Evolutionary conservation across 1,140 invertebrate genomes (phyloP).

Genomic region (Sycobia sp.): DNA sequence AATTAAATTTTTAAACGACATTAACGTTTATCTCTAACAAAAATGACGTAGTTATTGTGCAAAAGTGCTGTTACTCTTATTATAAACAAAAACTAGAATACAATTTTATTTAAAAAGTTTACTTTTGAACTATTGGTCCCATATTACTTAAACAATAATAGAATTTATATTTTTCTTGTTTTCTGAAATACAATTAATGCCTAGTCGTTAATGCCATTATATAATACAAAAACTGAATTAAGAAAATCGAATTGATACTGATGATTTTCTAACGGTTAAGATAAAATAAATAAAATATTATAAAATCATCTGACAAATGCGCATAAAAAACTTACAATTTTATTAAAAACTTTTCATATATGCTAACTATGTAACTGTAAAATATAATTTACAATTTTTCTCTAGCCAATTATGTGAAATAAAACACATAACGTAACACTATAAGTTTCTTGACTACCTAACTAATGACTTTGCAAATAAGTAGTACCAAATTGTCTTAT

Average conservation of each 20-base stretch:
- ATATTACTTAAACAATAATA: constrained; percentile 4
- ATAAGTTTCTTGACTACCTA: constrained; percentile 22
- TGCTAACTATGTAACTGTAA: constrained; percentile 37
- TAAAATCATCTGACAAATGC: constrained; percentile 36
- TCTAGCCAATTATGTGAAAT: constrained; percentile 34
- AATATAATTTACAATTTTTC: constrained; percentile 35
- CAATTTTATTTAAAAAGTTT: constrained; percentile 1
- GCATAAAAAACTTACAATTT: constrained; percentile 36
- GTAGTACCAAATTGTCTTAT: constrained; percentile 30
- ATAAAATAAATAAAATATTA: constrained; percentile 42
- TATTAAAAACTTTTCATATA: constrained; percentile 34
- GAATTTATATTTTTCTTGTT: constrained; percentile 17
- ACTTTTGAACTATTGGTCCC: constrained; percentile 28
- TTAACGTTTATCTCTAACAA: too few relatives aligned
- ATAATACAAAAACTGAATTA: constrained; percentile 18
- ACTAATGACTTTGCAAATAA: constrained; percentile 34
- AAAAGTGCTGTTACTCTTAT: constrained; percentile 2
- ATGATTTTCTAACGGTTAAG: constrained; percentile 33
- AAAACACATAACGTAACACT: constrained; percentile 28
- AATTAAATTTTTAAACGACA: constrained; percentile 8
- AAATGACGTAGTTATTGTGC: background rate
- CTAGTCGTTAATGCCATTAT: constrained; percentile 8
- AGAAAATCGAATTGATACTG: constrained; percentile 10
- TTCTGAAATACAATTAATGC: background rate
- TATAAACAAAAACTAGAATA: constrained; percentile 14